Evolutionary conservation across 2,888 invertebrate species (phyloP).

Genomic region (Cerceris rybyensis): DNA sequence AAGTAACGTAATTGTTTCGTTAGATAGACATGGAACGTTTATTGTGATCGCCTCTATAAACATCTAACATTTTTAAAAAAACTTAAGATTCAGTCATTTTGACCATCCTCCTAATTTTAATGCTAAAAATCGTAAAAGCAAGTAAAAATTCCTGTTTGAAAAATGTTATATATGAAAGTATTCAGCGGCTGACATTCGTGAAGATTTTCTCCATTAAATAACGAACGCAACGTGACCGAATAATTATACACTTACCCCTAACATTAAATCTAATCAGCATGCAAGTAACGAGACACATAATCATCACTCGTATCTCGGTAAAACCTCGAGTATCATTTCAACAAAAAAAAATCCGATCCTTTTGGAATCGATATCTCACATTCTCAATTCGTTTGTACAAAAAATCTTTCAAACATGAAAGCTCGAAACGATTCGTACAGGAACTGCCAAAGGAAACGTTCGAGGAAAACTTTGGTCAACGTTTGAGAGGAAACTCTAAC

Average conservation of each 20-base stretch:
- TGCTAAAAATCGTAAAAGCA: too few species aligned
- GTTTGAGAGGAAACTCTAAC: constrained; percentile 61
- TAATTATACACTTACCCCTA: constrained; percentile 9
- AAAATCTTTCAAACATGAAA: not conserved
- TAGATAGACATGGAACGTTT: too few species aligned
- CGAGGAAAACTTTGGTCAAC: constrained; percentile 60
- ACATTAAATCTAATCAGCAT: constrained; percentile 47
- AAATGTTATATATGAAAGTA: too few species aligned
- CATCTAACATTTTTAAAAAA: too few species aligned
- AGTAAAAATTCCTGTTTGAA: too few species aligned
- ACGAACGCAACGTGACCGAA: constrained; percentile 14
- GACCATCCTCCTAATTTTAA: too few species aligned
- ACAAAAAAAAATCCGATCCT: not conserved
- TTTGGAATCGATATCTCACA: constrained; percentile 12
- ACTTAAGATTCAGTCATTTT: too few species aligned
- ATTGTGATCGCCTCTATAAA: too few species aligned
- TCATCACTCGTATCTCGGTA: not conserved
- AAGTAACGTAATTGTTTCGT: too few species aligned
- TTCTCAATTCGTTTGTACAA: constrained; percentile 20
- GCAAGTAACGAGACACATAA: constrained; percentile 41
- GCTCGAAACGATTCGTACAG: constrained; percentile 55
- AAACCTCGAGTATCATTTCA: not conserved
- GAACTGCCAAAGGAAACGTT: constrained; percentile 59
- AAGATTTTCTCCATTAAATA: not conserved
- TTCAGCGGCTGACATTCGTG: too few species aligned